Percentiles rank a stretch among this genome's conserved stretches.
phyloP scores from a whole-genome alignment of 2,888 invertebrate species.

The Philereme transversata region DNA sequence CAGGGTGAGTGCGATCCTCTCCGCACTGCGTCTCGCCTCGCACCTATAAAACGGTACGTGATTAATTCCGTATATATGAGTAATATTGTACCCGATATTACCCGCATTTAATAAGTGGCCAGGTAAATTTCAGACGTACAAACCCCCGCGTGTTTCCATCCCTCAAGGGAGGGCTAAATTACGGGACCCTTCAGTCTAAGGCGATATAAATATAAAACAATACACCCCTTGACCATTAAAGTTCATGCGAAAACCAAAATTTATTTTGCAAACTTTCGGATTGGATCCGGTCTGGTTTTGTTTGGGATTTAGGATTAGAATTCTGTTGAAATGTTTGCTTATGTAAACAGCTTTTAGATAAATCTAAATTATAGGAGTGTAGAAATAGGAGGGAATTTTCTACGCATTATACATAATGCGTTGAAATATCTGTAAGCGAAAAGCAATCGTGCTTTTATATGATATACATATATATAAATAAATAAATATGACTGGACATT shows the following conservation, averaged over 20 bases:
- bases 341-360: background rate
- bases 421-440: too few relatives aligned
- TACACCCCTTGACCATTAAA: conserved; percentile 57
- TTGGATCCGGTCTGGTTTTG: conserved; percentile 48
- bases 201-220: conserved; percentile 68
- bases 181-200: conserved; percentile 58
- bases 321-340: conserved; percentile 24
- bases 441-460: too few relatives aligned
- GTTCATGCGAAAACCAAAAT: conserved; percentile 57
- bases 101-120: conserved; percentile 40
- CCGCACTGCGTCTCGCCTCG: too few relatives aligned
- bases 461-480: too few relatives aligned
- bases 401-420: too few relatives aligned
- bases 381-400: too few relatives aligned
- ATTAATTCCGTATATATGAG: too few relatives aligned
- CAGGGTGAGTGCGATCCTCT: too few relatives aligned
- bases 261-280: conserved; percentile 52
- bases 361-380: too few relatives aligned
- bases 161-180: conserved; percentile 57
- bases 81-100: conserved; percentile 25
- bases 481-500: too few relatives aligned
- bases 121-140: conserved; percentile 49
- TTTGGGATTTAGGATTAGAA: conserved; percentile 36
- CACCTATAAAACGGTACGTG: too few relatives aligned
- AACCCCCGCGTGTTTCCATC: conserved; percentile 46